A percentile compares a stretch with the other conserved stretches of the same genome.
These are phyloP conservation scores for Argopecten irradians DNA, from an alignment of 1,140 invertebrate species.

Conservation along the genomic window DNA sequence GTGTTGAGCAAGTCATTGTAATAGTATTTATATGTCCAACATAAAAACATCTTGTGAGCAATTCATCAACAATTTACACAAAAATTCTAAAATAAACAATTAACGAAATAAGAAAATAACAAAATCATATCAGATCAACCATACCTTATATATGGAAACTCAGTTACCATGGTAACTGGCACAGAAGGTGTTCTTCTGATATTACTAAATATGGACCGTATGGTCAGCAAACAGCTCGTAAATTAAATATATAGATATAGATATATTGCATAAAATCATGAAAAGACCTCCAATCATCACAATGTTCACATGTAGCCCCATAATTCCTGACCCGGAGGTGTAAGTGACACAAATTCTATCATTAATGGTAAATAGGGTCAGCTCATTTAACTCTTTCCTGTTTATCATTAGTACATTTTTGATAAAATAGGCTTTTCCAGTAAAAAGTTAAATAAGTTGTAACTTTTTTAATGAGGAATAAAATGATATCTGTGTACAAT, in stretches of 20 bases:
- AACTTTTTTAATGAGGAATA: background rate
- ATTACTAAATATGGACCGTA: background rate
- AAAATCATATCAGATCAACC: background rate
- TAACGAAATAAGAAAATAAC: background rate
- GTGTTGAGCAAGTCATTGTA: background rate
- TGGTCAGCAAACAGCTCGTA: background rate
- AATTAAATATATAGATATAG: background rate
- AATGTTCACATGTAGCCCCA: background rate
- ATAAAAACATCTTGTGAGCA: background rate
- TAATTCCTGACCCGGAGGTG: background rate
- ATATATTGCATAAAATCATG: conserved; percentile 23
- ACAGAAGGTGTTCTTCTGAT: background rate
- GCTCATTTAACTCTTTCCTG: background rate
- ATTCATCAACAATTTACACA: background rate
- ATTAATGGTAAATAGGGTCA: background rate
- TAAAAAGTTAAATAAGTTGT: background rate
- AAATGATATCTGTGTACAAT: background rate
- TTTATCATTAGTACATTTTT: background rate
- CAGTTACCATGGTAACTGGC: background rate
- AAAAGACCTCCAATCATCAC: background rate
- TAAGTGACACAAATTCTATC: background rate
- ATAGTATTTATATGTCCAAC: background rate
- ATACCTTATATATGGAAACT: background rate
- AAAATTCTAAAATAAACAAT: conserved; percentile 19
- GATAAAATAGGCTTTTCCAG: background rate